Percentiles rank a stretch among this genome's conserved stretches.
These are phyloP conservation scores for Dendrophyllia cribrosa DNA, from an alignment of 64 coral and sea anemone genomes.

Conservation along the genomic window DNA sequence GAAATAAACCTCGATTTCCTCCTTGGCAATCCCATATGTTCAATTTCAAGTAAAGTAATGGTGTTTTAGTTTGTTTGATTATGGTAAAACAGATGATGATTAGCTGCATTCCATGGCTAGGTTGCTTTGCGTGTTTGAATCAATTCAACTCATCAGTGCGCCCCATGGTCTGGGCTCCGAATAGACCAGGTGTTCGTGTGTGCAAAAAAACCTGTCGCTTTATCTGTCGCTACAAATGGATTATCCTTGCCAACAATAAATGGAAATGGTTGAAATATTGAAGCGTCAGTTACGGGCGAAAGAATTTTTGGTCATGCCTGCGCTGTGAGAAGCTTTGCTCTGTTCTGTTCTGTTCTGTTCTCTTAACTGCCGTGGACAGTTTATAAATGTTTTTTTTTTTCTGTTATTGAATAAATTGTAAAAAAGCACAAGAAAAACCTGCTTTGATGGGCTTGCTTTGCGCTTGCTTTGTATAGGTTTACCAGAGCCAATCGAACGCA, in stretches of 20 bases:
- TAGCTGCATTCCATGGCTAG: background rate
- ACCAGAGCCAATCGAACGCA: too few relatives aligned
- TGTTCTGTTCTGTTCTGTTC: too few relatives aligned
- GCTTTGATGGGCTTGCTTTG: too few relatives aligned
- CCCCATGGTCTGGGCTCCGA: background rate
- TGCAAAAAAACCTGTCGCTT: slow-evolving; percentile 20
- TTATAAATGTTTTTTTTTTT: too few relatives aligned
- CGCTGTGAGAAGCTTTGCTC: background rate
- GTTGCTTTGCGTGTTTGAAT: background rate
- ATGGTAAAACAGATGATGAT: background rate
- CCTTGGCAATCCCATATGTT: background rate
- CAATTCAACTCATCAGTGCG: background rate
- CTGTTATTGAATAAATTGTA: too few relatives aligned
- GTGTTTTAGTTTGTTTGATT: background rate
- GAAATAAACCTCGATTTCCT: background rate
- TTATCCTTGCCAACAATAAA: background rate
- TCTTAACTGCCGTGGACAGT: too few relatives aligned
- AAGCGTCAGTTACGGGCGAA: background rate
- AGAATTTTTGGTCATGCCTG: background rate
- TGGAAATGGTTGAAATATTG: background rate
- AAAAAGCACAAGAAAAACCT: too few relatives aligned
- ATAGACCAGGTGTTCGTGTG: slow-evolving; percentile 2
- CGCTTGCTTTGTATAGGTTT: too few relatives aligned
- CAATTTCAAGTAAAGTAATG: background rate
- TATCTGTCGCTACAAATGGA: background rate